These are phyloP conservation scores for Heliangelus exortis DNA, from an alignment of 2,797 vertebrate genomes.

Conservation along the genomic window DNA sequence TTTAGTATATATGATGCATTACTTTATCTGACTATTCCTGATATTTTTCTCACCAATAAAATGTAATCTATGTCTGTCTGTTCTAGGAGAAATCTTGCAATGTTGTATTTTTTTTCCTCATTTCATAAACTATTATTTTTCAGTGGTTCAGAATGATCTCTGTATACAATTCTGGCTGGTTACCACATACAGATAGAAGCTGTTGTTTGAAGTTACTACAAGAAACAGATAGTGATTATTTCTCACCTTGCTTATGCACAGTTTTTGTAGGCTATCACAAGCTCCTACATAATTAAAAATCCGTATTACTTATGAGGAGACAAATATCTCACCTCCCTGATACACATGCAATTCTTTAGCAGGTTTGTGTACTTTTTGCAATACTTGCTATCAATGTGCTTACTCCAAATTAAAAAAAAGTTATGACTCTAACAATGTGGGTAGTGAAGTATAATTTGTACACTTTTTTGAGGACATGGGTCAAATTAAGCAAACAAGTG, in stretches of 20 bases:
- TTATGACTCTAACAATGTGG: neutral
- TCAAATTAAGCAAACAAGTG: neutral
- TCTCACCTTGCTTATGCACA: neutral
- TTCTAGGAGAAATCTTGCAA: neutral
- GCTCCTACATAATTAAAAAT: neutral
- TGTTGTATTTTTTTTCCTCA: neutral
- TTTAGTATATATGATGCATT: neutral
- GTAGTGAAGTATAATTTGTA: neutral
- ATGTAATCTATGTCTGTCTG: neutral
- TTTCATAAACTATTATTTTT: neutral
- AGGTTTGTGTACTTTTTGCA: neutral
- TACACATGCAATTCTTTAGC: neutral
- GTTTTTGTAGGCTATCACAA: neutral
- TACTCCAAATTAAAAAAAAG: neutral
- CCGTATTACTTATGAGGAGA: neutral
- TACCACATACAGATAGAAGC: neutral
- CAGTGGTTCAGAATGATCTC: neutral
- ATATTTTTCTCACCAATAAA: neutral
- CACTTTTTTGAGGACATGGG: neutral
- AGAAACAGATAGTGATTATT: neutral
- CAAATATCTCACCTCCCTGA: neutral
- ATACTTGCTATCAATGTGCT: neutral
- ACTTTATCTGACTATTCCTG: neutral
- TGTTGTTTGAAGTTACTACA: neutral
- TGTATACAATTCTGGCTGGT: neutral